Percentiles rank a stretch among this genome's conserved stretches.
Conservation (phyloP, 1,140 invertebrate species). For the Zaprionus ornatus region DNA sequence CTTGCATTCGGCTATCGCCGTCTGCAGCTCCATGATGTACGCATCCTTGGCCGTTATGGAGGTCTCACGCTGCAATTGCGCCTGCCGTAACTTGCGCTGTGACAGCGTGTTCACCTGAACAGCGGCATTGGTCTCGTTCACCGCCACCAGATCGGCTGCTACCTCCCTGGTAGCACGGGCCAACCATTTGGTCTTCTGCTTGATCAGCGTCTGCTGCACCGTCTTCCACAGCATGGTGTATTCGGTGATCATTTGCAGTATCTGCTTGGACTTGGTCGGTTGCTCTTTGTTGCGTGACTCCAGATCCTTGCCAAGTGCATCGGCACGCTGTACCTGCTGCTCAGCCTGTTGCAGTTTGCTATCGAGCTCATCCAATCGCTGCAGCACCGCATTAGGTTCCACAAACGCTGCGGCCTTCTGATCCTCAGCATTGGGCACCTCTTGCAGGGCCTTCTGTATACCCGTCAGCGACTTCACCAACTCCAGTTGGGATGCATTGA, state of each 20-base stretch:
- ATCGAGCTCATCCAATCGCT: constrained; percentile 85
- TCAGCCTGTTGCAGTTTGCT: constrained; percentile 85
- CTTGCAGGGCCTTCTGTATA: constrained; percentile 88
- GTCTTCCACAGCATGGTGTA: constrained; percentile 88
- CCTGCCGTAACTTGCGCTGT: constrained; percentile 75
- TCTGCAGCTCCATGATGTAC: constrained; percentile 89
- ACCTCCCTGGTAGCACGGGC: constrained; percentile 51
- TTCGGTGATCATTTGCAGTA: constrained; percentile 88
- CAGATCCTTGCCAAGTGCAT: constrained; percentile 86
- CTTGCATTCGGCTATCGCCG: constrained; percentile 87
- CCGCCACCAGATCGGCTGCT: constrained; percentile 82
- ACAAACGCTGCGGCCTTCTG: constrained; percentile 81
- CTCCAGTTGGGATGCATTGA: constrained; percentile 88
- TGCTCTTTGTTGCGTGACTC: constrained; percentile 85
- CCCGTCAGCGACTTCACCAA: constrained; percentile 88
- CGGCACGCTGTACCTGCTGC: constrained; percentile 85
- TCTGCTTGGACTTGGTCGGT: constrained; percentile 84
- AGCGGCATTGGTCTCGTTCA: constrained; percentile 89
- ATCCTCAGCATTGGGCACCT: constrained; percentile 86
- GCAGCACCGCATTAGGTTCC: constrained; percentile 84
- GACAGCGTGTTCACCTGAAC: constrained; percentile 92
- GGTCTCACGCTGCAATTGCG: constrained; percentile 84
- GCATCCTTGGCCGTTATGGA: constrained; percentile 91
- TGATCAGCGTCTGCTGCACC: constrained; percentile 85
- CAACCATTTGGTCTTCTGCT: constrained; percentile 84